A percentile compares a stretch with the other conserved stretches of the same genome.
These are phyloP conservation scores for Choristoneura rosaceana DNA, from an alignment of 2,888 invertebrate genomes.

Conservation along the genomic window DNA sequence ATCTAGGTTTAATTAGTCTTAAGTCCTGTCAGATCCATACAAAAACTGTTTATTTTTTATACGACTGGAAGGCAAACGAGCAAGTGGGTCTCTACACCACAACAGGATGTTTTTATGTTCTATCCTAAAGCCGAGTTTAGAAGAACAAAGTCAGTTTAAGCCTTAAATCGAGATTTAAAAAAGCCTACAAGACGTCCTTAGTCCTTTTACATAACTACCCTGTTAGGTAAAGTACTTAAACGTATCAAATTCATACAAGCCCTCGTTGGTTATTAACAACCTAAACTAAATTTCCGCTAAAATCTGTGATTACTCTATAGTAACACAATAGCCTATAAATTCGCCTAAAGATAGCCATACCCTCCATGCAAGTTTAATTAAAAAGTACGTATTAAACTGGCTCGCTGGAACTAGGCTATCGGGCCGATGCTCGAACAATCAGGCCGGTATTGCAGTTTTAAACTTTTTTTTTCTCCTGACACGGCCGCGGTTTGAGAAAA, in stretches of 20 bases:
- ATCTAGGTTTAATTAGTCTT: too few relatives aligned
- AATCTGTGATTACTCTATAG: background rate
- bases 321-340: slow-evolving; percentile 1
- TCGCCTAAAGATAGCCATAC: slow-evolving; percentile 1
- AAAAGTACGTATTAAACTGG: slow-evolving; percentile 18
- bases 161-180: too few relatives aligned
- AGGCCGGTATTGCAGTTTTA: slow-evolving; percentile 36
- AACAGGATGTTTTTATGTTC: too few relatives aligned
- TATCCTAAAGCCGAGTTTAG: too few relatives aligned
- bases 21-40: too few relatives aligned
- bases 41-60: too few relatives aligned
- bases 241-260: background rate
- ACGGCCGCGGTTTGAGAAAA: slow-evolving; percentile 30
- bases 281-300: background rate
- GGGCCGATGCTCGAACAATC: slow-evolving; percentile 34
- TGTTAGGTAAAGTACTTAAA: background rate
- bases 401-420: slow-evolving; percentile 29
- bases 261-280: background rate
- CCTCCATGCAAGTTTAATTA: slow-evolving; percentile 13
- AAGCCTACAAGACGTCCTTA: too few relatives aligned
- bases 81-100: too few relatives aligned
- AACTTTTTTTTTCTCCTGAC: slow-evolving; percentile 24
- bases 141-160: too few relatives aligned
- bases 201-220: background rate
- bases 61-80: too few relatives aligned